These are phyloP conservation scores for Hemaris fuciformis DNA, from an alignment of 2,888 invertebrate genomes.

Conservation along the genomic window DNA sequence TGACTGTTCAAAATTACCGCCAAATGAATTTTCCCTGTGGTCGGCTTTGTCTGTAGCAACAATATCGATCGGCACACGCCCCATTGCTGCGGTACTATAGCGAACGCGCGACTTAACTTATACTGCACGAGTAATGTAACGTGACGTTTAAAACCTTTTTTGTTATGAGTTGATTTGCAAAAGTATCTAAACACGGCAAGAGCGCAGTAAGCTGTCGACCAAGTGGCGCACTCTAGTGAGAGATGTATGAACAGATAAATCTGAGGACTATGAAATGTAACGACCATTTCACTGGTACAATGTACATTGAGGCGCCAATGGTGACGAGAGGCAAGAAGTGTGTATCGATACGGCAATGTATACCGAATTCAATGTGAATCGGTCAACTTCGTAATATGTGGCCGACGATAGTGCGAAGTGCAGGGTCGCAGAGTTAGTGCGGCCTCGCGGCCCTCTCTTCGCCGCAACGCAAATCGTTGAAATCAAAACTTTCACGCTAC, in stretches of 20 bases:
- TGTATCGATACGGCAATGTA: slow-evolving; percentile 37
- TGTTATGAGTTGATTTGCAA: slow-evolving; percentile 59
- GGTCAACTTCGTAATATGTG: slow-evolving; percentile 24
- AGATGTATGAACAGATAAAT: slow-evolving; percentile 77
- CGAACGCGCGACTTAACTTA: slow-evolving; percentile 22
- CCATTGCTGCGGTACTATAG: slow-evolving; percentile 59
- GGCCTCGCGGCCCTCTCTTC: slow-evolving; percentile 75
- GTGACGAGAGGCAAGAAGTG: rapidly evolving
- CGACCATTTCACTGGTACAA: slow-evolving; percentile 16
- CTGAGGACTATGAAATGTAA: slow-evolving; percentile 38
- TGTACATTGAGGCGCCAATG: slow-evolving; percentile 46
- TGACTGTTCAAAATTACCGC: slow-evolving; percentile 62
- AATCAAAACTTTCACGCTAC: slow-evolving; percentile 82
- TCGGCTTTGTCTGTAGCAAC: slow-evolving; percentile 43
- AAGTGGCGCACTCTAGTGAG: slow-evolving; percentile 80
- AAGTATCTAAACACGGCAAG: slow-evolving; percentile 66
- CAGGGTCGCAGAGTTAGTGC: slow-evolving; percentile 71
- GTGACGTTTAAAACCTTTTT: slow-evolving; percentile 49
- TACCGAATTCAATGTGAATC: slow-evolving; percentile 13
- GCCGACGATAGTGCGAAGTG: slow-evolving; percentile 39
- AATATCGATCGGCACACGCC: slow-evolving; percentile 67
- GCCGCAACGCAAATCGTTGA: slow-evolving; percentile 81
- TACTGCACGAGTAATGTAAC: slow-evolving; percentile 62
- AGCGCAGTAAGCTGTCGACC: slow-evolving; percentile 68
- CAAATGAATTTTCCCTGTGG: slow-evolving; percentile 58